Conservation (phyloP, 2,113 vertebrate species). For the Narcine bancroftii region DNA sequence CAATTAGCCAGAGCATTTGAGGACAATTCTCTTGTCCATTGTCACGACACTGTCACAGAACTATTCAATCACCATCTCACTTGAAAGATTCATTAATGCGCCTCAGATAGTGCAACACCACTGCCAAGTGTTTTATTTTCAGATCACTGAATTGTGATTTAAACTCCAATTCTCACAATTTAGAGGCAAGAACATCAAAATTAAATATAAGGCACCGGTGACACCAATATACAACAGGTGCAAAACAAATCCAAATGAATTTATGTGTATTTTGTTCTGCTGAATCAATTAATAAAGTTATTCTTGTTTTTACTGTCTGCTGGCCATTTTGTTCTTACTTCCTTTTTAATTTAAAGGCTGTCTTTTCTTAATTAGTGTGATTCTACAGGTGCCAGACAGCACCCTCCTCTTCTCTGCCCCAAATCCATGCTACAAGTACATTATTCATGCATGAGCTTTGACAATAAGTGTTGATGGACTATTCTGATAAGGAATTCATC, state of each 20-base stretch:
- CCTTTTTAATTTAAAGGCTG: not conserved
- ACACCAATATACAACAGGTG: not conserved
- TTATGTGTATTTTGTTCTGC: not conserved
- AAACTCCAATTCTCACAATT: too few relatives aligned
- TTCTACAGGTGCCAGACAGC: not conserved
- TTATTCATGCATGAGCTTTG: constrained; percentile 4
- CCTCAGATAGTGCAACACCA: too few relatives aligned
- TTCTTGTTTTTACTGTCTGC: not conserved
- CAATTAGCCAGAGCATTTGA: too few relatives aligned
- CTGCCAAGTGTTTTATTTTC: too few relatives aligned
- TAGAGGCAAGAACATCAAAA: too few relatives aligned
- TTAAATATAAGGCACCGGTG: not conserved
- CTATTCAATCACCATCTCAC: too few relatives aligned
- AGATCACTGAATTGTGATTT: too few relatives aligned
- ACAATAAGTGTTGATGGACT: not conserved
- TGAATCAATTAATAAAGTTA: constrained; percentile 23
- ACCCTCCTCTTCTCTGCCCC: not conserved
- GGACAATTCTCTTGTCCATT: too few relatives aligned
- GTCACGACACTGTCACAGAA: too few relatives aligned
- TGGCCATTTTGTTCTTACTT: not conserved
- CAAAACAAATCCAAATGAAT: constrained; percentile 8
- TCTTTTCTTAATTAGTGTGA: not conserved
- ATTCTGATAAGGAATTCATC: not conserved
- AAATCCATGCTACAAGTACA: constrained; percentile 1
- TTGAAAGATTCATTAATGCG: too few relatives aligned